These are phyloP conservation scores for Rosalia funebris DNA, from an alignment of 2,888 invertebrate species.

Conservation along the genomic window DNA sequence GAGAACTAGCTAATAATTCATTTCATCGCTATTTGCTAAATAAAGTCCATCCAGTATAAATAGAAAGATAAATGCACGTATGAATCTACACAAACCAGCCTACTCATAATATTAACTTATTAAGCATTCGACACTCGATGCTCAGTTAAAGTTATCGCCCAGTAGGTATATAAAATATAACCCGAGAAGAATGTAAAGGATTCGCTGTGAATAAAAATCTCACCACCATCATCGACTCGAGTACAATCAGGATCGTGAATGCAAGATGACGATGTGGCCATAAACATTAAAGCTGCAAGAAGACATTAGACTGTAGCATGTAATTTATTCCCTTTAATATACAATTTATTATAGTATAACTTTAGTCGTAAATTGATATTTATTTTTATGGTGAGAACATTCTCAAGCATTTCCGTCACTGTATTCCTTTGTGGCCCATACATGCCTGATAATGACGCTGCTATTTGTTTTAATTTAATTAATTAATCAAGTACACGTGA, in stretches of 20 bases:
- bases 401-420: slow-evolving; percentile 18
- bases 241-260: not conserved
- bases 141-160: too few species aligned
- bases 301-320: not conserved
- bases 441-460: not conserved
- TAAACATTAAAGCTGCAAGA: slow-evolving; percentile 7
- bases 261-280: slow-evolving; percentile 3
- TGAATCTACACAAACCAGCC: too few species aligned
- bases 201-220: not conserved
- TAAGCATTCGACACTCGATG: too few species aligned
- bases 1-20: too few species aligned
- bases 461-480: too few species aligned
- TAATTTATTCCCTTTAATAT: slow-evolving; percentile 10
- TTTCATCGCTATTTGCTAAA: too few species aligned
- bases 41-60: too few species aligned
- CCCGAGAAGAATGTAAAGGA: not conserved
- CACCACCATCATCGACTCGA: not conserved
- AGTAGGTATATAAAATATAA: not conserved
- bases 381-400: slow-evolving; percentile 18
- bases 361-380: slow-evolving; percentile 12
- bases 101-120: too few species aligned
- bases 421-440: not conserved
- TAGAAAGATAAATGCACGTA: too few species aligned
- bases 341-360: slow-evolving; percentile 15
- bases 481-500: too few species aligned